phyloP scores from a whole-genome alignment of 2,113 vertebrate genomes.

The rabbit (Oryctolagus cuniculus) region mOryCun1.1 NC_091453.1:49131501-49132000 shows the following conservation, averaged over 20 bases:
- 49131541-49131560: background rate
- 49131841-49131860: background rate
- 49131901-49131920: background rate
- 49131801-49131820: background rate
- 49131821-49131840: background rate
- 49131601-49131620: background rate
- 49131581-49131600: background rate
- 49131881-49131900: background rate
- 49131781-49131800: background rate
- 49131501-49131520: background rate
- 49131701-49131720: background rate
- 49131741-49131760: background rate
- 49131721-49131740: background rate
- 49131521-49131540: background rate
- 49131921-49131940: background rate
- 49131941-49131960: background rate
- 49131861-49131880: background rate
- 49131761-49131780: background rate
- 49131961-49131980: background rate
- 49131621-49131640: background rate
- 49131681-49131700: background rate
- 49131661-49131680: background rate
- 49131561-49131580: background rate
- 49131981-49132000: background rate
- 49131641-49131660: background rate